Percentiles rank a stretch among this genome's conserved stretches.
phyloP scores from a whole-genome alignment of 2,113 vertebrate species.

The Amphilophus citrinellus region DNA sequence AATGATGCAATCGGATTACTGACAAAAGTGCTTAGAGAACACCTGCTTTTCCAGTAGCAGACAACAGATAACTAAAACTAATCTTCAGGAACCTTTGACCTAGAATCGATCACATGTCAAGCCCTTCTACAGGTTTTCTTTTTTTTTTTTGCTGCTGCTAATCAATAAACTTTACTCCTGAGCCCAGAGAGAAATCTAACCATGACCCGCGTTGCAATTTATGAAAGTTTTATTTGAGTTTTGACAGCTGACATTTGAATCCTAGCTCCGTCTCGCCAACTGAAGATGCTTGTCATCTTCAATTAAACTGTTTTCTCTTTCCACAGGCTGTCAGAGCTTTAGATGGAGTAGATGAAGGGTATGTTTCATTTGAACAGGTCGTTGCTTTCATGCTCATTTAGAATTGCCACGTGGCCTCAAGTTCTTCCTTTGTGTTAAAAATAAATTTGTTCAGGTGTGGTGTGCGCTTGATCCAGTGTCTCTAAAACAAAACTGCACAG shows the following conservation, averaged over 20 bases:
- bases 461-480: neutral
- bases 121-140: neutral
- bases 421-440: constrained; percentile 1
- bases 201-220: neutral
- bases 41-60: neutral
- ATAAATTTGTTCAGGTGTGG: neutral
- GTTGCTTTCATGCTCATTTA: neutral
- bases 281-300: constrained; percentile 18
- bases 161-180: constrained; percentile 5
- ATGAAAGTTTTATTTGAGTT: constrained; percentile 1
- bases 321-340: neutral
- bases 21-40: neutral
- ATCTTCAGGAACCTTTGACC: neutral
- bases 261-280: neutral
- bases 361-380: neutral
- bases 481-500: neutral
- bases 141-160: neutral
- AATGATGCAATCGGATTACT: neutral
- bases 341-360: neutral
- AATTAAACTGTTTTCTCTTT: neutral
- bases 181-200: constrained; percentile 5
- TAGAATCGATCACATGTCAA: neutral
- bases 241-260: constrained; percentile 27
- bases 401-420: neutral
- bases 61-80: neutral